phyloP scores from a whole-genome alignment of 2,888 invertebrate genomes.

The Panzeria rudis region DNA sequence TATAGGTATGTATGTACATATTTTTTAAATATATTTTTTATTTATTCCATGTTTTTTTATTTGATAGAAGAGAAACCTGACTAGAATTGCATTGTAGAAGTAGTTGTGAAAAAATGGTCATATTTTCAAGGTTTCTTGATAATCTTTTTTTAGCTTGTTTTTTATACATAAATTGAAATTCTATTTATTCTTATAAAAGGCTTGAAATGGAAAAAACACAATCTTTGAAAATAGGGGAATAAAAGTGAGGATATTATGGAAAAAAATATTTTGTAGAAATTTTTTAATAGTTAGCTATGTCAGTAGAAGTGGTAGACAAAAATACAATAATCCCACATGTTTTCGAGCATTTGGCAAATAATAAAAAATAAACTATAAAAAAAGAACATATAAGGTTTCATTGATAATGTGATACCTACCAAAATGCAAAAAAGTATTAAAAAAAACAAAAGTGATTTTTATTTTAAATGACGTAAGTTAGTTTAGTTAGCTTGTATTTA shows the following conservation, averaged over 20 bases:
- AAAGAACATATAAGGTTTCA: slow-evolving; percentile 69
- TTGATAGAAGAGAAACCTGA: slow-evolving; percentile 71
- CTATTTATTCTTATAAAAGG: slow-evolving; percentile 51
- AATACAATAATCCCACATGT: slow-evolving; percentile 67
- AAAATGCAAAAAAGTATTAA: slow-evolving; percentile 18
- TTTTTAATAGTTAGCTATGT: slow-evolving; percentile 50
- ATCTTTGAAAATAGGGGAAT: slow-evolving; percentile 61
- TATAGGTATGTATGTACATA: not conserved
- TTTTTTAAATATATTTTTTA: slow-evolving; percentile 45
- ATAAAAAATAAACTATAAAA: slow-evolving; percentile 5
- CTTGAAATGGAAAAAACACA: slow-evolving; percentile 34
- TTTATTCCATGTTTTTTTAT: slow-evolving; percentile 37
- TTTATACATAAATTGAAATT: slow-evolving; percentile 43
- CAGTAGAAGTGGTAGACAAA: slow-evolving; percentile 44
- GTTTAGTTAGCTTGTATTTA: not conserved
- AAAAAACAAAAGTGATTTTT: slow-evolving; percentile 31
- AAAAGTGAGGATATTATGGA: slow-evolving; percentile 31
- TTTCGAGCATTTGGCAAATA: slow-evolving; percentile 41
- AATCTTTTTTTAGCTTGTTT: slow-evolving; percentile 53
- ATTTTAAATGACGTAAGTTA: slow-evolving; percentile 55
- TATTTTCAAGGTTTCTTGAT: slow-evolving; percentile 72
- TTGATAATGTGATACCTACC: slow-evolving; percentile 69
- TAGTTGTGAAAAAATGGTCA: slow-evolving; percentile 55
- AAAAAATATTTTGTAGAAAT: slow-evolving; percentile 46
- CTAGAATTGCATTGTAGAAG: slow-evolving; percentile 66